These are phyloP conservation scores for Tineola bisselliella DNA, from an alignment of 2,888 invertebrate genomes.

Conservation along the genomic window DNA sequence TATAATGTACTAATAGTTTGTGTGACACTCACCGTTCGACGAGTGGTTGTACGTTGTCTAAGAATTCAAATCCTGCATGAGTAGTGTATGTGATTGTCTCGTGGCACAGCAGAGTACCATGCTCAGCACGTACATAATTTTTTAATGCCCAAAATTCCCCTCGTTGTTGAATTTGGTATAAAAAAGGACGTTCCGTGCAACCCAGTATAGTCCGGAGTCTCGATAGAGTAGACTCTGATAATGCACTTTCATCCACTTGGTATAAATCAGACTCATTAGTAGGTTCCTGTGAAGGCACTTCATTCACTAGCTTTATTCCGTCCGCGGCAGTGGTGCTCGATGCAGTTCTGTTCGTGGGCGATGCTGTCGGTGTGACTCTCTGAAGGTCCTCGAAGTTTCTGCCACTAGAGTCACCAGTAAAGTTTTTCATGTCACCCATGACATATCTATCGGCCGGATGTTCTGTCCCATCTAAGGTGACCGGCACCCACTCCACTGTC, in stretches of 20 bases:
- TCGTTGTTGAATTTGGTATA: constrained; percentile 72
- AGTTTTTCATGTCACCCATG: constrained; percentile 35
- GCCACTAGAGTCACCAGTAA: constrained; percentile 34
- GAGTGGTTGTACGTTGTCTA: constrained; percentile 88
- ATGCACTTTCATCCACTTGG: constrained; percentile 44
- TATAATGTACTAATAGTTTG: background rate
- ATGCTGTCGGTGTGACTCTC: constrained; percentile 50
- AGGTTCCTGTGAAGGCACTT: constrained; percentile 35
- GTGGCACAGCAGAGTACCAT: constrained; percentile 75
- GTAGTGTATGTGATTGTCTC: constrained; percentile 92
- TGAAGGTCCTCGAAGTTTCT: constrained; percentile 43
- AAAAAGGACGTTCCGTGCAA: constrained; percentile 72
- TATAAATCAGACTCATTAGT: constrained; percentile 38
- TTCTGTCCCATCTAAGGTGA: constrained; percentile 46
- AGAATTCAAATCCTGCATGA: constrained; percentile 90
- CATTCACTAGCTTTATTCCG: constrained; percentile 42
- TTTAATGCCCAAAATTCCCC: constrained; percentile 90
- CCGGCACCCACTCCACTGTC: constrained; percentile 46
- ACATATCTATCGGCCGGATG: constrained; percentile 33
- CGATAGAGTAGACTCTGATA: constrained; percentile 43
- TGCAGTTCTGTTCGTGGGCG: constrained; percentile 49
- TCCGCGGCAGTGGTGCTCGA: constrained; percentile 50
- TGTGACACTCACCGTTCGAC: constrained; percentile 70
- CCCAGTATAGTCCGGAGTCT: constrained; percentile 59
- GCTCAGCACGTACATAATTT: constrained; percentile 83